Base-by-base conservation (phyloP, 2,888 invertebrate genomes). In the Eristalis tenax region DNA sequence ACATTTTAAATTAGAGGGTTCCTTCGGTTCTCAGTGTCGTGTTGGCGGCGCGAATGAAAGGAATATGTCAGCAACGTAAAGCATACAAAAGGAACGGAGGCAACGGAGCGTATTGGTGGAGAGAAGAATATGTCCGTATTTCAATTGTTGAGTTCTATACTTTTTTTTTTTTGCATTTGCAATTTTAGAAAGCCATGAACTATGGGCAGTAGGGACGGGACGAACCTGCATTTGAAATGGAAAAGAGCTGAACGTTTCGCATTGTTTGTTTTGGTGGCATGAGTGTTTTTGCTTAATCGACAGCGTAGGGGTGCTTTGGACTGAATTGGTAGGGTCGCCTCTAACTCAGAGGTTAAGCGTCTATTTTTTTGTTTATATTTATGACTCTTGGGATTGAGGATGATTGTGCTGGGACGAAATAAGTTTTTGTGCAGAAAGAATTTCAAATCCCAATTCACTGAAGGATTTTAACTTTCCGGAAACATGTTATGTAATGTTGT, bases 61-160 rank as follows among this genome's bases (percentile, higher is more conserved):
- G 18, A 77, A 77, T 82, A 77, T 77, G 82, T 74, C 77, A 82
- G 75, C 75, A 79, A 79, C 71, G 61, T 32, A 74, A 22, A 38
- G 26, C 6, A 15, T 23, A 59, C 40, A 22, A 32, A 59, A 50
- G 40, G 3, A 40, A 18, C 10, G 8, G 2, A 50, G 18, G 59
- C 59, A 26, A 1, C 59, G 26, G 26, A 23, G 26, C 59, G 23
- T 59, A 26, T n/a, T n/a, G n/a, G 2, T 73, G 22, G 4, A 43
- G 32, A 69, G 32, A 75, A 73, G 73, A 63, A 66, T 18, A 18
- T 50, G 43, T 0, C n/a, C 43, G 2, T n/a, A 43, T n/a, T 56
- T 13, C 73, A 43, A 38, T 70, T 75, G 65, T 83, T 83, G 38
- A 68, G 71, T 65, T 57, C 65, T 76, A 82, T 71, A 32, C 57